Evolutionary conservation across 2,113 vertebrate species (phyloP).

Genomic region (Reinhardtius hippoglossoides): DNA sequence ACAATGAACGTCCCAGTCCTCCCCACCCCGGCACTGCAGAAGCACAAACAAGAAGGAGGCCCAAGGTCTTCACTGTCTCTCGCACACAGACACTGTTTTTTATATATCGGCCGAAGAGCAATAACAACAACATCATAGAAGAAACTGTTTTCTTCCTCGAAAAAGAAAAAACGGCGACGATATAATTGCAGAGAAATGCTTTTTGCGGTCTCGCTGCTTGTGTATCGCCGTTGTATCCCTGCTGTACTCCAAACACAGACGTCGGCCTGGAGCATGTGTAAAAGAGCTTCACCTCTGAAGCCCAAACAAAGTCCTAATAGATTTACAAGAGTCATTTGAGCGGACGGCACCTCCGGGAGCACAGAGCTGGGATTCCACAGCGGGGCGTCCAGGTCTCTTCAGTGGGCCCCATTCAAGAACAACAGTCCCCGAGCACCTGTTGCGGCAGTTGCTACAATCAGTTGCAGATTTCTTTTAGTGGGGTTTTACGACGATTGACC

Average conservation of each 20-base stretch:
- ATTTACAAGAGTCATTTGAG: constrained; percentile 76
- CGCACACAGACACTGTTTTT: constrained; percentile 20
- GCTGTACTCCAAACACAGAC: constrained; percentile 24
- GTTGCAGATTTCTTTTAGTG: constrained; percentile 53
- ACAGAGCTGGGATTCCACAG: constrained; percentile 63
- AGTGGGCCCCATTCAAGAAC: constrained; percentile 61
- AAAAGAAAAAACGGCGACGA: neutral
- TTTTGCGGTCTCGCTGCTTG: neutral
- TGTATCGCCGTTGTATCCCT: neutral
- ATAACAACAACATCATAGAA: too few species aligned
- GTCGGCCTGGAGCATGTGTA: constrained; percentile 56
- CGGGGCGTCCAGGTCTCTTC: constrained; percentile 47
- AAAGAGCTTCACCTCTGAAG: constrained; percentile 62
- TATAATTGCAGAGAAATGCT: neutral
- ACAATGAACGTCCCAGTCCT: constrained; percentile 97
- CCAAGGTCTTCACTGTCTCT: constrained; percentile 38
- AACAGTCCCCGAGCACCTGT: constrained; percentile 74
- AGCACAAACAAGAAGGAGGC: constrained; percentile 40
- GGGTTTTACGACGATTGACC: constrained; percentile 8
- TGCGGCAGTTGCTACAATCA: constrained; percentile 66
- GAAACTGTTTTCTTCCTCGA: neutral
- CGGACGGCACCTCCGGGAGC: constrained; percentile 62
- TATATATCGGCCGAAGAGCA: neutral
- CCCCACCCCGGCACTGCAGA: constrained; percentile 91
- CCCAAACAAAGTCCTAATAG: constrained; percentile 62